Evolutionary conservation across 2,113 vertebrate genomes (phyloP), one percentile per base, ranked within the genome.

Genomic region (Hirundichthys speculiger): DNA sequence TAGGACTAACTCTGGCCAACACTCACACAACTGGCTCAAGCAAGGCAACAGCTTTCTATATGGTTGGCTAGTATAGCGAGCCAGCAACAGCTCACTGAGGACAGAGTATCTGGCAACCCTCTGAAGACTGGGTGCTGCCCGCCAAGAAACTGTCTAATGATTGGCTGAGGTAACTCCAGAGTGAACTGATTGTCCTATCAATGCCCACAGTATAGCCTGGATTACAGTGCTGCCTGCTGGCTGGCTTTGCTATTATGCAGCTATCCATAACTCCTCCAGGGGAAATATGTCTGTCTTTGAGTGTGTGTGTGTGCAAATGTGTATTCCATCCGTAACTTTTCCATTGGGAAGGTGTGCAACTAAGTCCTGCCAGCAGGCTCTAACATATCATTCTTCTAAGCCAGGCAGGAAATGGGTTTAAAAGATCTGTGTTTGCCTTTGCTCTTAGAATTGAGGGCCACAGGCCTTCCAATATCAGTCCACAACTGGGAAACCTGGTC

Each of bases 121-220:
- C 60, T 54, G 62, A 87, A 90, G 88, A 89, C 77, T 86, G 82
- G 71, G 78, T 39, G 59, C 69, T 40, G 42, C 27, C 64, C 56
- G 89, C 90, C 89, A 91, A 89, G 63, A 83, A 90, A 84, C 73
- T 81, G 81, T 86, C 84, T 61, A 54, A 41, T 78, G 84, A 91
- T 86, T 89, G 86, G 83, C 77, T 84, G 77, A 30, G 39, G 75
- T 22, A 58, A 71, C 58, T 84, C 73, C 75, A 45, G 66, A 72
- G 79, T 67, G 76, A 88, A 88, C 79, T 73, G 86, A 89, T 88
- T 83, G 85, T 88, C 84, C 87, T 85, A 88, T 86, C 88, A 83
- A 75, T 63, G 87, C 66, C 75, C 72, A 77, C 72, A 66, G 77
- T 12, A 64, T 64, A 64, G 76, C 68, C 45, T 75, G 83, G 73